phyloP scores from a whole-genome alignment of 2,113 vertebrate genomes.

The Diphyllodes magnificus region DNA sequence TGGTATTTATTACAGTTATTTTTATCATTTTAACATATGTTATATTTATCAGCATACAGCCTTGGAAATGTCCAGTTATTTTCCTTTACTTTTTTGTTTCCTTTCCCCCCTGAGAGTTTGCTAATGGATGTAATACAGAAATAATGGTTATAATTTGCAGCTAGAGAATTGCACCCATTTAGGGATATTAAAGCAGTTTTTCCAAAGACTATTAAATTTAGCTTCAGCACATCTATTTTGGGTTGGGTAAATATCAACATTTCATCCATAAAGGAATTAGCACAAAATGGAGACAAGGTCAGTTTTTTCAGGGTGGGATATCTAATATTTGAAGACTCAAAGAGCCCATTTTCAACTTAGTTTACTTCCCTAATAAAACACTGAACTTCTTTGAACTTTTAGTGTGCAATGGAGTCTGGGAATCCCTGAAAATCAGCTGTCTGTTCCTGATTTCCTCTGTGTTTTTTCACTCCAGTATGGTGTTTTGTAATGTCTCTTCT shows the following conservation, averaged over 20 bases:
- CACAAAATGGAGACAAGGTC: background rate
- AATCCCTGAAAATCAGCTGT: background rate
- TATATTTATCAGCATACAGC: background rate
- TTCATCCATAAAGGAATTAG: background rate
- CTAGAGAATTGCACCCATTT: background rate
- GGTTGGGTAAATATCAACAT: background rate
- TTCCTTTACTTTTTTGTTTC: background rate
- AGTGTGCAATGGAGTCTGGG: background rate
- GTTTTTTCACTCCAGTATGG: background rate
- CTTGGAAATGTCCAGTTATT: background rate
- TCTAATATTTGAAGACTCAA: background rate
- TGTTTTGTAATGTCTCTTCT: background rate
- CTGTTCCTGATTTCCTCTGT: background rate
- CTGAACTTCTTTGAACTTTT: background rate
- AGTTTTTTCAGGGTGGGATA: background rate
- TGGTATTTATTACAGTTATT: background rate
- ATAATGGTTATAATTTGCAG: background rate
- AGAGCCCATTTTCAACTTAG: background rate
- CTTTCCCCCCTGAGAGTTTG: background rate
- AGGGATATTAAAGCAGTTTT: background rate
- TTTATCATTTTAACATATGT: background rate
- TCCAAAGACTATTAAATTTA: background rate
- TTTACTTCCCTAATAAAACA: background rate
- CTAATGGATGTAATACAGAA: background rate
- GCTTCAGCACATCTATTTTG: background rate